phyloP scores from a whole-genome alignment of 2,113 vertebrate species.

The Catharus bicknelli region DNA sequence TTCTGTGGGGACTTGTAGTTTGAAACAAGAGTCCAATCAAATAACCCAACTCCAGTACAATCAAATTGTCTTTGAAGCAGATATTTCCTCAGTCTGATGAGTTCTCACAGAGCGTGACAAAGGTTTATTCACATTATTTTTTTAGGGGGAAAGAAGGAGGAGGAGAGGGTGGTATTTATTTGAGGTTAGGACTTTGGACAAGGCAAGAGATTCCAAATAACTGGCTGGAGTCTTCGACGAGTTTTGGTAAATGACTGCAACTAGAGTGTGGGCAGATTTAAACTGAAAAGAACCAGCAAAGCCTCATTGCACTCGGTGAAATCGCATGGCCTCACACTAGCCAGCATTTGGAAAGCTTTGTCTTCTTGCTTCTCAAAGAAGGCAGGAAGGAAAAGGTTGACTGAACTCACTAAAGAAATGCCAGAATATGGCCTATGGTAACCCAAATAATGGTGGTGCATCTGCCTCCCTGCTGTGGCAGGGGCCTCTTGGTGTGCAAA shows the following conservation, averaged over 20 bases:
- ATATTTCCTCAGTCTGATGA: background rate
- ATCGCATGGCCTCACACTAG: accelerated
- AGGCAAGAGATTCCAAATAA: background rate
- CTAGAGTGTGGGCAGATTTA: background rate
- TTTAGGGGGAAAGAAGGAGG: background rate
- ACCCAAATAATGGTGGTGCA: background rate
- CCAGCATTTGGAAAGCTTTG: background rate
- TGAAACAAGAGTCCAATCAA: conserved; percentile 57
- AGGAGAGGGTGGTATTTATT: background rate
- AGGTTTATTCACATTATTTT: background rate
- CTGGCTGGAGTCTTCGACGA: background rate
- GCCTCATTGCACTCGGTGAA: background rate
- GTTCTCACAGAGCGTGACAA: background rate
- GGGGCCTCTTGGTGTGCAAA: background rate
- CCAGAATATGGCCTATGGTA: background rate
- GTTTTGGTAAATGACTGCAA: background rate
- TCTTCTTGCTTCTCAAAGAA: background rate
- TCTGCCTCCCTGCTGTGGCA: background rate
- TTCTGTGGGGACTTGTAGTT: conserved; percentile 6
- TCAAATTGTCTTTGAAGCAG: conserved; percentile 22
- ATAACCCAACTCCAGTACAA: background rate
- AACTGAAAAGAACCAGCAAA: background rate
- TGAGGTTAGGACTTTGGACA: background rate
- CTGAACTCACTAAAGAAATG: background rate
- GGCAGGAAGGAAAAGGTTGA: background rate